Conservation (phyloP, 2,888 invertebrate genomes). For the Lymantria dispar region DNA sequence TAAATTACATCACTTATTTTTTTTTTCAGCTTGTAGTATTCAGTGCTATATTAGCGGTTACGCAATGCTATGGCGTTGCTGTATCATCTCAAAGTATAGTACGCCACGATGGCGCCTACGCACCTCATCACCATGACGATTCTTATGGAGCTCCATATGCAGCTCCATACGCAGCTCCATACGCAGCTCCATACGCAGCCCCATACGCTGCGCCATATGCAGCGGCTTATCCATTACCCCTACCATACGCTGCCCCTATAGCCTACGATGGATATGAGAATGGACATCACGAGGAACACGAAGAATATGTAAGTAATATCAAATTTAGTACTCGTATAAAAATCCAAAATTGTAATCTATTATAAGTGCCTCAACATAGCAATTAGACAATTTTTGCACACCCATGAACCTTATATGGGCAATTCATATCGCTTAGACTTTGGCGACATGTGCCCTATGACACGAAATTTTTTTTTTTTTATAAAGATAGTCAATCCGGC, state of each 20-base stretch:
- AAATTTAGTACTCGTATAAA: background rate
- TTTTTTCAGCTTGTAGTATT: conserved; percentile 63
- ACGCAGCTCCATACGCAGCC: conserved; percentile 35
- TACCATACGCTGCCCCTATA: conserved; percentile 35
- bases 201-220: conserved; percentile 28
- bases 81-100: conserved; percentile 68
- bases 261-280: conserved; percentile 3
- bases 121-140: conserved; percentile 19
- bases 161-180: conserved; percentile 28
- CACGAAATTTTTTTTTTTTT: no score
- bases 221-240: conserved; percentile 24
- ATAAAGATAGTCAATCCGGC: no score
- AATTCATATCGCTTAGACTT: no score
- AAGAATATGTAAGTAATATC: conserved; percentile 49
- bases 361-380: no score
- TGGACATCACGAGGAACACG: conserved; percentile 40
- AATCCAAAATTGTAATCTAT: no score
- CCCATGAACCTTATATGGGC: no score
- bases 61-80: conserved; percentile 65
- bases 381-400: no score
- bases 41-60: conserved; percentile 65
- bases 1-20: no score
- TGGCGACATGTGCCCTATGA: no score
- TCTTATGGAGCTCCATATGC: conserved; percentile 26
- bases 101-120: conserved; percentile 52